These are phyloP conservation scores for Theonella swinhoei DNA, from an alignment of 37 sponge, comb jelly and placozoan genomes.

Conservation along the genomic window DNA sequence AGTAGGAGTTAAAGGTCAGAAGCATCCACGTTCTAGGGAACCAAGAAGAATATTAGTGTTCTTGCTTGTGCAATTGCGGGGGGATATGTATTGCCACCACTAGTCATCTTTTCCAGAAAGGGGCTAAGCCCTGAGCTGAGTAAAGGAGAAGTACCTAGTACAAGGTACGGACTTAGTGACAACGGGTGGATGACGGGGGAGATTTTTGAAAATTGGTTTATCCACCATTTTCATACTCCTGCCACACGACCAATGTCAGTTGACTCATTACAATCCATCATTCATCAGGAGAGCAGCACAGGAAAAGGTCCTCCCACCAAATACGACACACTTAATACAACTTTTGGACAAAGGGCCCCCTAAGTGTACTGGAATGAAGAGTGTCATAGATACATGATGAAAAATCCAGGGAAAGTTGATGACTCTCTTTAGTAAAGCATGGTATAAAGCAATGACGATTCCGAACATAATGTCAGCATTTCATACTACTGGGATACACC, in stretches of 20 bases:
- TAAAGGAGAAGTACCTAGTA: not conserved
- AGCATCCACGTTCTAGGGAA: conserved; percentile 5
- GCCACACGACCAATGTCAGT: conserved; percentile 7
- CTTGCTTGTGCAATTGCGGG: no score
- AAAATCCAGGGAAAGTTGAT: conserved; percentile 5
- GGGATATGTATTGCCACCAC: no score
- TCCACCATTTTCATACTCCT: not conserved
- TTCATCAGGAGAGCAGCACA: conserved; percentile 20
- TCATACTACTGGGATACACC: conserved; percentile 9
- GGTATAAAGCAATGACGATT: conserved; percentile 35
- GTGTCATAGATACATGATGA: conserved; percentile 6
- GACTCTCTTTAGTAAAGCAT: conserved; percentile 14
- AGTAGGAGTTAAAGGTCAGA: not conserved
- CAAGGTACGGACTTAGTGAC: not conserved
- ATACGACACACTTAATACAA: not conserved
- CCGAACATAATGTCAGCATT: conserved; percentile 10
- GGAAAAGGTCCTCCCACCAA: not conserved
- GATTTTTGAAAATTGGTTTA: not conserved
- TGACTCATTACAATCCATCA: conserved; percentile 19
- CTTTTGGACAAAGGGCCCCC: not conserved
- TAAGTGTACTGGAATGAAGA: conserved; percentile 14
- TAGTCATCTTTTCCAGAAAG: no score
- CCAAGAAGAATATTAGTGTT: not conserved
- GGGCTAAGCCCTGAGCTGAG: no score
- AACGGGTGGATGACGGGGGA: not conserved